These are phyloP conservation scores for Labroides dimidiatus DNA, from an alignment of 2,797 vertebrate species.

Conservation along the genomic window DNA sequence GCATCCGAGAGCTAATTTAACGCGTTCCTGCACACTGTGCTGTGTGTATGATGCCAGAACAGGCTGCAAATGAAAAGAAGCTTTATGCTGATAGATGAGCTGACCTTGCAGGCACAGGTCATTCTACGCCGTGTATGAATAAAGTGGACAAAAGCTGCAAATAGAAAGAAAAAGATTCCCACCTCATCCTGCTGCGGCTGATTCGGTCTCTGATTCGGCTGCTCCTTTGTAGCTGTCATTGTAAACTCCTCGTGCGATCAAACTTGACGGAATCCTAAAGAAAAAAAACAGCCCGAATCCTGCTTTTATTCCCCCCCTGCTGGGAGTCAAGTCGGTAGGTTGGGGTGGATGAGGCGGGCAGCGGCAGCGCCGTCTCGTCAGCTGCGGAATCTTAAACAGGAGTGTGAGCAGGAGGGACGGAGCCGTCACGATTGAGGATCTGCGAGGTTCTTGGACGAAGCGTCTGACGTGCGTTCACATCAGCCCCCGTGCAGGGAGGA, in stretches of 20 bases:
- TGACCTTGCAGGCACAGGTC: slow-evolving; percentile 30
- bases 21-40: slow-evolving; percentile 9
- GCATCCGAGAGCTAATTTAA: neutral
- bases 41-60: neutral
- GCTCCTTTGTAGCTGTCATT: slow-evolving; percentile 92
- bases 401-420: slow-evolving; percentile 39
- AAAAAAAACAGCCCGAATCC: slow-evolving; percentile 9
- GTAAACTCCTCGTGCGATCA: slow-evolving; percentile 62
- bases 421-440: slow-evolving; percentile 68
- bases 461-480: slow-evolving; percentile 60
- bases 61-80: neutral
- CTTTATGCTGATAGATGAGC: neutral
- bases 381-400: slow-evolving; percentile 70
- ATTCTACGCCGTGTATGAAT: neutral
- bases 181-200: slow-evolving; percentile 79
- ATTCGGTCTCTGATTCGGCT: slow-evolving; percentile 78
- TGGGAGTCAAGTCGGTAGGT: slow-evolving; percentile 8
- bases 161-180: slow-evolving; percentile 28
- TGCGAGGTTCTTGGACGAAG: slow-evolving; percentile 45
- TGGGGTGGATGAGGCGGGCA: neutral
- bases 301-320: neutral
- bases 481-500: neutral
- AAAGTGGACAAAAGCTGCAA: slow-evolving; percentile 43
- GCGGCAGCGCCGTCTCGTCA: slow-evolving; percentile 33
- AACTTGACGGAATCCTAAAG: slow-evolving; percentile 50